Evolutionary conservation across 2,797 vertebrate genomes (phyloP).

Genomic region (Gallinago nigripennis): DNA sequence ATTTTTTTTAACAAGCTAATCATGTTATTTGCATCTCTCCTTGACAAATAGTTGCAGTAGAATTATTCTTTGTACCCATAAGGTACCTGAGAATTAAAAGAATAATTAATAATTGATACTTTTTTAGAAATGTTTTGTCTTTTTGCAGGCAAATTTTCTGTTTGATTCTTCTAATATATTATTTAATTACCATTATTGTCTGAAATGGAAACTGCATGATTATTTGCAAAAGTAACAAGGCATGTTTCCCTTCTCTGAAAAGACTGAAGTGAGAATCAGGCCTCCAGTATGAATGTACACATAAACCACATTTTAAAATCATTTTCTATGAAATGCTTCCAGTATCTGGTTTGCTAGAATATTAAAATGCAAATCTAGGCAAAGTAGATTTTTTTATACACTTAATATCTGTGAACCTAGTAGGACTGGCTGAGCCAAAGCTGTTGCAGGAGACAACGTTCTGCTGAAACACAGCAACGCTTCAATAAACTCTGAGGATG

Average conservation of each 20-base stretch:
- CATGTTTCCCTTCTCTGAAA: conserved; percentile 1
- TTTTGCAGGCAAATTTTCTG: neutral
- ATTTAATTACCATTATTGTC: neutral
- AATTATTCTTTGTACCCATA: neutral
- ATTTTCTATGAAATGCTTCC: conserved; percentile 35
- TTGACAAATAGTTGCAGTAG: neutral
- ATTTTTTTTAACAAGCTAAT: neutral
- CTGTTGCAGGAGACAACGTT: conserved; percentile 17
- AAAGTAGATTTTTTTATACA: neutral
- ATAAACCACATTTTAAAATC: neutral
- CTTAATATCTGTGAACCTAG: neutral
- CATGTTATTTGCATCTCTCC: neutral
- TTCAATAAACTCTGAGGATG: neutral
- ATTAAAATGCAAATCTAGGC: conserved; percentile 42
- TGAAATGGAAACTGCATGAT: conserved; percentile 2
- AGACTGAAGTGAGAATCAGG: neutral
- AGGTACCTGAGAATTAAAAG: neutral
- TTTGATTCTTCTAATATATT: neutral
- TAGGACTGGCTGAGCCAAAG: neutral
- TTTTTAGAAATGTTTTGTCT: neutral
- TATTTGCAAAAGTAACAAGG: conserved; percentile 10
- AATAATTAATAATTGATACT: neutral
- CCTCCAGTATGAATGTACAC: neutral
- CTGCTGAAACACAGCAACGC: conserved; percentile 13
- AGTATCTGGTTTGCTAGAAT: neutral